Conservation (phyloP, 2,797 vertebrate genomes). For the Poeciliopsis presidionis region DNA sequence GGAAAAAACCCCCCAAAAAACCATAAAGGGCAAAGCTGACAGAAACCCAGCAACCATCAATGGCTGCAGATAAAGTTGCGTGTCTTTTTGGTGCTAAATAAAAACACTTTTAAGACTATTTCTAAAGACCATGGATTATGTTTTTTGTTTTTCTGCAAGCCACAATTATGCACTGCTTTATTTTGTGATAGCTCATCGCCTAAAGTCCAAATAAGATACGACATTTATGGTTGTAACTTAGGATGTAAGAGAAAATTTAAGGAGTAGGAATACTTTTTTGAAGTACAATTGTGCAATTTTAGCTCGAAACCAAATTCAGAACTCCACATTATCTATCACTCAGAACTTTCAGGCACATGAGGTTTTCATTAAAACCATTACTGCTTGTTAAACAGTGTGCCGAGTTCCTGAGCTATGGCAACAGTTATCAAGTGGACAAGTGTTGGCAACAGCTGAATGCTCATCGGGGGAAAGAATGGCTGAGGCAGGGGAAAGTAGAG, state of each 20-base stretch:
- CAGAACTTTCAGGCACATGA: constrained; percentile 2
- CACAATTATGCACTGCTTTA: neutral
- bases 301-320: neutral
- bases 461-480: constrained; percentile 79
- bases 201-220: neutral
- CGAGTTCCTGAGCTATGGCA: constrained; percentile 53
- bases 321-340: neutral
- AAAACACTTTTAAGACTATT: neutral
- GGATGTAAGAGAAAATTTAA: neutral
- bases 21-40: neutral
- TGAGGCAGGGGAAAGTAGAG: constrained; percentile 78
- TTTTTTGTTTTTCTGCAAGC: neutral
- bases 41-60: neutral
- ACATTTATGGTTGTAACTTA: neutral
- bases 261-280: neutral
- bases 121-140: neutral
- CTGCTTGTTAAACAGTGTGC: constrained; percentile 41
- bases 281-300: neutral
- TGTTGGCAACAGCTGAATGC: constrained; percentile 80
- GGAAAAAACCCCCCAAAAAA: neutral
- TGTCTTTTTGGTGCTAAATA: neutral
- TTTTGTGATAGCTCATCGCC: neutral
- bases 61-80: neutral
- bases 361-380: constrained; percentile 71
- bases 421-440: constrained; percentile 72